These are phyloP conservation scores for Ciconia boyciana DNA, from an alignment of 2,113 vertebrate genomes.

Conservation along the genomic window DNA sequence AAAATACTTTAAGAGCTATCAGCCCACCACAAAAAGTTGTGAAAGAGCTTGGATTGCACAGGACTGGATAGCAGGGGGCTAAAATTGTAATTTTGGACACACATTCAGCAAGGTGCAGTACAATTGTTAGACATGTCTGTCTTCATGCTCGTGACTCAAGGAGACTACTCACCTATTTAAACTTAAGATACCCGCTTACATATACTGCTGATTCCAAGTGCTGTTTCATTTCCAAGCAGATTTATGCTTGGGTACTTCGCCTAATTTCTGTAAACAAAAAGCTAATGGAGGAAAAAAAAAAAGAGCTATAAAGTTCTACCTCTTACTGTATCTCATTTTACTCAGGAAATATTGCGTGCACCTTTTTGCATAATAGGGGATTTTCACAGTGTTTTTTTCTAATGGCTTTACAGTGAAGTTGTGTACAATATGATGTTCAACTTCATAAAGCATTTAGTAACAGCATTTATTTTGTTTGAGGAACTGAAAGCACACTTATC, in stretches of 20 bases:
- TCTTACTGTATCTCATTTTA: constrained; percentile 55
- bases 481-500: constrained; percentile 78
- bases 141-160: not conserved
- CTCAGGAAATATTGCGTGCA: constrained; percentile 61
- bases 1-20: not conserved
- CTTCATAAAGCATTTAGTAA: constrained; percentile 69
- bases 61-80: not conserved
- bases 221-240: constrained; percentile 37
- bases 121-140: not conserved
- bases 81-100: not conserved
- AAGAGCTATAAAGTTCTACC: not conserved
- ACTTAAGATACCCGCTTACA: not conserved
- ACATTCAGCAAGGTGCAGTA: not conserved
- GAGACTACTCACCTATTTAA: not conserved
- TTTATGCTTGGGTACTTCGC: constrained; percentile 31
- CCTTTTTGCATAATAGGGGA: constrained; percentile 65
- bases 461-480: constrained; percentile 68
- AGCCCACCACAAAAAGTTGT: not conserved
- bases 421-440: constrained; percentile 67
- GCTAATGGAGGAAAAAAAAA: not conserved
- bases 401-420: constrained; percentile 47
- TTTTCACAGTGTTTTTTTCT: constrained; percentile 65
- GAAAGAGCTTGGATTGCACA: not conserved
- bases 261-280: constrained; percentile 55
- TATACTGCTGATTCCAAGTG: not conserved